A percentile compares a stretch with the other conserved stretches of the same genome.
These are phyloP conservation scores for Desmodus rotundus DNA, from an alignment of 2,113 vertebrate species.

Conservation along the genomic window DNA sequence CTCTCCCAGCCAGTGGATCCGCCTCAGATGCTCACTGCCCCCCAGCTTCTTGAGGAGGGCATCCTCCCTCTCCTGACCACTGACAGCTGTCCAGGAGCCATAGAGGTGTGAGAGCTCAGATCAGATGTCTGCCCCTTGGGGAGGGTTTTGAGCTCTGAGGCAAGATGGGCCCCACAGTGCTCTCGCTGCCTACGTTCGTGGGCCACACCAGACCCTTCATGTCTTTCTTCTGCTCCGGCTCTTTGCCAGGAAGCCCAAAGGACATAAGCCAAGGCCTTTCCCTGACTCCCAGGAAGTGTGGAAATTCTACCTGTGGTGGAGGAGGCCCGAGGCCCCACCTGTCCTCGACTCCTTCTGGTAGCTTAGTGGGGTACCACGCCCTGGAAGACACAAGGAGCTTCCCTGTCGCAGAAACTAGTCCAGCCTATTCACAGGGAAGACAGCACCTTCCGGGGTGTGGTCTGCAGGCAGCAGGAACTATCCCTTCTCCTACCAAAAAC, in stretches of 20 bases:
- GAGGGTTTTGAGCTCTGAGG: not conserved
- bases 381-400: not conserved
- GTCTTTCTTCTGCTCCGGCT: not conserved
- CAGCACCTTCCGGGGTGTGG: not conserved
- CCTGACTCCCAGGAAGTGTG: not conserved
- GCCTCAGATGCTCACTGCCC: not conserved
- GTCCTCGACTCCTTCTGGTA: not conserved
- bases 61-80: not conserved
- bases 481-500: not conserved
- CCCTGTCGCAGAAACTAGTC: not conserved
- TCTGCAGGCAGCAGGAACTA: not conserved
- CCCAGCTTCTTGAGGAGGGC: not conserved
- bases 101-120: not conserved
- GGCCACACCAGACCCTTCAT: not conserved
- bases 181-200: not conserved
- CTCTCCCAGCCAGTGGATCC: not conserved
- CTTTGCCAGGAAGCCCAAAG: not conserved
- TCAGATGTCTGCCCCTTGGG: not conserved
- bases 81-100: not conserved
- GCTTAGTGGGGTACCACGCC: accelerated
- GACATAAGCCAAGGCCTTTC: not conserved
- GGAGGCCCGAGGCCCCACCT: not conserved
- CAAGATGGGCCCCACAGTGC: not conserved
- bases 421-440: not conserved
- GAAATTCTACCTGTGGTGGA: not conserved